Conservation (phyloP, 37 sponge, comb jelly and placozoan genomes). For the Aphrocallistes beatrix region DNA sequence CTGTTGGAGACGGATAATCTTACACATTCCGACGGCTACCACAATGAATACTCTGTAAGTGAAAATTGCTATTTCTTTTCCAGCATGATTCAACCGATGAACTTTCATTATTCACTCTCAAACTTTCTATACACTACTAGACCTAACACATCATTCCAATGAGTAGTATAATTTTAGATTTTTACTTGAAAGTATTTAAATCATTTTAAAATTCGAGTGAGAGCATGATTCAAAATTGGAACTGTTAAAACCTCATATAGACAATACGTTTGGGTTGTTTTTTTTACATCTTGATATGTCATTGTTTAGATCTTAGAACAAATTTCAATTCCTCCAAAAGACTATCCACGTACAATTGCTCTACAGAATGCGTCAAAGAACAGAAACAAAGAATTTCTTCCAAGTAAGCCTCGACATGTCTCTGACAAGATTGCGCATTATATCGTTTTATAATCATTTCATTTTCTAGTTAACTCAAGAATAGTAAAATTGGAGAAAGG, state of each 20-base stretch:
- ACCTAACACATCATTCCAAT: no score
- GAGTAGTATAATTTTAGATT: no score
- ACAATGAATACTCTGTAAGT: not conserved
- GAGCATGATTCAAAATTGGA: no score
- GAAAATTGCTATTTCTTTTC: no score
- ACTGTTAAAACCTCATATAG: no score
- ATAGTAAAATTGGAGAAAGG: not conserved
- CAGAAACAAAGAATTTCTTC: constrained; percentile 9
- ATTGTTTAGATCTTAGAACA: not conserved
- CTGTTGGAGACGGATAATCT: not conserved
- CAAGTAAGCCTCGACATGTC: not conserved
- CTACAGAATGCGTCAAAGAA: not conserved
- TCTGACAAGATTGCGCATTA: not conserved
- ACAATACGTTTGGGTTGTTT: not conserved
- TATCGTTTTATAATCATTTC: not conserved
- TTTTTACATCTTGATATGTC: not conserved
- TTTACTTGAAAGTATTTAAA: no score
- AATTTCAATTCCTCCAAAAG: not conserved
- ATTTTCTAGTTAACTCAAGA: not conserved
- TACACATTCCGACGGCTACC: not conserved
- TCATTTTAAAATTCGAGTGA: no score
- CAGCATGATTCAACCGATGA: no score
- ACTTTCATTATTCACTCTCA: no score
- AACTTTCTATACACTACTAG: no score
- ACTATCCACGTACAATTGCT: not conserved